Evolutionary conservation across 2,797 vertebrate genomes (phyloP), one percentile per base, ranked within the genome.

Genomic region (Mus caroli): DNA sequence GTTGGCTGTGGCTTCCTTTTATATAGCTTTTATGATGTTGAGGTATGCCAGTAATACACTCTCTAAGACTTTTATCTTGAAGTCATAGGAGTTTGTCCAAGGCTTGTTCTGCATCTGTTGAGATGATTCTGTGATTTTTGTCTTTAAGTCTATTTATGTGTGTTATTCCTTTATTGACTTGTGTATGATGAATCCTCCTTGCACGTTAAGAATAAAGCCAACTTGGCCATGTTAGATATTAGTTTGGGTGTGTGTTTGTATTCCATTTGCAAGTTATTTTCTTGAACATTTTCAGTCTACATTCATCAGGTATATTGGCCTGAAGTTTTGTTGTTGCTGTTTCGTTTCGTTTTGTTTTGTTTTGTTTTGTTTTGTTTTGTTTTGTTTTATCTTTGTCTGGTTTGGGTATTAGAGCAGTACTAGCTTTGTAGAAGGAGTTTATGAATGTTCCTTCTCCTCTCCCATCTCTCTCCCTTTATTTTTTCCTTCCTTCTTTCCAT

Each of bases 391-490:
- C 22, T 82, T 82, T 58, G 54, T 56, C 54, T 82, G 12, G 22
- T 58, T 26, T 82, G n/a, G n/a, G 12, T 58, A 58, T 58, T 80
- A 37, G 34, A 56, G 34, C 19, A 79, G 31, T 22, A 9, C 17
- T 46, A 17, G 26, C 56, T 83, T 62, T 83, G 80, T 46, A 8
- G 12, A 80, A 64, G 40, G 17, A 84, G 17, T 64, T 43, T 40
- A 2, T 37, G 56, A 40, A 37, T 60, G 0, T 34, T 43, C 3
- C 8, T 20, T 15, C 17, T 34, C 9, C 14, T 2, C 1, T 3
- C 37, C 19, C 20, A 9, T 17, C 50, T 73, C 13, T 73, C 9
- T 19, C 4, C 20, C 31, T 73, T 11, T 73, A 10, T 22, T 2
- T 26, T 40, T 58, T 40, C 46, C 46, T 46, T 82, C 22, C 37